Conservation (phyloP, 2,113 vertebrate genomes). For the Dinomys branickii region DNA sequence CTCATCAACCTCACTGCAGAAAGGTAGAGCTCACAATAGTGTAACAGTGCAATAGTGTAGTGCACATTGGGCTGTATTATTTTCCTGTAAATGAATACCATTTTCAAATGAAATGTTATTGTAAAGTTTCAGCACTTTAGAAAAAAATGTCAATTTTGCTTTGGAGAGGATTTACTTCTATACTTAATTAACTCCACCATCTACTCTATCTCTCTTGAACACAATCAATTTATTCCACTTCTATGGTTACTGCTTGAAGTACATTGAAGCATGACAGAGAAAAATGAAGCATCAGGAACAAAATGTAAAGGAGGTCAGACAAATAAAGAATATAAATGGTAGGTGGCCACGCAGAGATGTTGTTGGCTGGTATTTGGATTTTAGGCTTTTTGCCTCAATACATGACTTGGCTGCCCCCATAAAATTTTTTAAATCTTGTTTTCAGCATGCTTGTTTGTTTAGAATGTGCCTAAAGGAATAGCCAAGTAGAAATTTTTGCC, state of each 20-base stretch:
- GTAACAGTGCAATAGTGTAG: background rate
- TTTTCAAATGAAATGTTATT: constrained; percentile 9
- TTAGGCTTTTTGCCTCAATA: background rate
- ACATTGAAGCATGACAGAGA: constrained; percentile 65
- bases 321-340: constrained; percentile 58
- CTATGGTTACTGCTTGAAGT: constrained; percentile 59
- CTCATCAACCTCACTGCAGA: background rate
- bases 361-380: background rate
- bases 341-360: background rate
- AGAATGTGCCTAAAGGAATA: background rate
- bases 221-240: constrained; percentile 74
- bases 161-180: constrained; percentile 47
- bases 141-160: constrained; percentile 21
- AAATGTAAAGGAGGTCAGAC: constrained; percentile 65
- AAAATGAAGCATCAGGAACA: constrained; percentile 62
- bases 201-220: constrained; percentile 52
- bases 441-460: constrained; percentile 9
- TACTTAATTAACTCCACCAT: constrained; percentile 65
- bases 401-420: background rate
- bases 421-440: constrained; percentile 4
- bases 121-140: constrained; percentile 1
- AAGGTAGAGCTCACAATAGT: background rate
- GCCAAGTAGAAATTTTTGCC: background rate
- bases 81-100: background rate
- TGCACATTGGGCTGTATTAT: background rate